Base-by-base conservation (phyloP, 2,113 vertebrate genomes). In the Perca flavescens region DNA sequence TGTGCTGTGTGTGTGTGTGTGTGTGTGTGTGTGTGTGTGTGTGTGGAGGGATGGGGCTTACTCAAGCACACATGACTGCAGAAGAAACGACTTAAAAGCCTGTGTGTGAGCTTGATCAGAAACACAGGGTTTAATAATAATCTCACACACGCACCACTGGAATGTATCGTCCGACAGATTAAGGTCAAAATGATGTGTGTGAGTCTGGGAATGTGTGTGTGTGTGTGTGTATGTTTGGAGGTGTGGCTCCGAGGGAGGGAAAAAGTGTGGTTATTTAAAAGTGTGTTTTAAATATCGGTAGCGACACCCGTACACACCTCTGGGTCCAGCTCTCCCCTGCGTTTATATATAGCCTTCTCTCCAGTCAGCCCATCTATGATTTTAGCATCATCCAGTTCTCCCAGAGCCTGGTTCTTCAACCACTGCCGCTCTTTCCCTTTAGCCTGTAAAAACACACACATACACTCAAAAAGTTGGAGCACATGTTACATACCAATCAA, bases 391-490 rank as follows among this genome's bases (percentile, higher is more conserved):
- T 99, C 98, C 40, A 99, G 92, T 57, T 99, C 98, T 74, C 98
- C 98, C 69, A 96, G 89, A 28, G 97, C 95, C 92, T 99, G 98
- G 89, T 99, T 97, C 92, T 96, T 96, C 52, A 99, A 85, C 98
- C 98, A 99, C 52, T 99, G 98, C 2, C 98, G 96, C 92, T 99
- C 98, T 88, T 98, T 99, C 15, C 97, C 98, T 92, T 99, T 99
- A 31, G 98, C 98, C 98, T 99, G 84, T 57, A 74, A 89, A 72
- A 66, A 80, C 70, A 82, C 46, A 58, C 57, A 75, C 28, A 62
- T 16, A 71, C 52, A 61, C n/a, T 46, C 49, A 54, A 14, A 34
- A 34, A 34, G 40, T 40, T 40, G 9, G 40, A 40, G 40, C 40
- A 40, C 40, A 40, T 40, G 40, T 50, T 46, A 17, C 10, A 21